Conservation (phyloP, 2,797 vertebrate genomes). For the Lacerta viridis region DNA sequence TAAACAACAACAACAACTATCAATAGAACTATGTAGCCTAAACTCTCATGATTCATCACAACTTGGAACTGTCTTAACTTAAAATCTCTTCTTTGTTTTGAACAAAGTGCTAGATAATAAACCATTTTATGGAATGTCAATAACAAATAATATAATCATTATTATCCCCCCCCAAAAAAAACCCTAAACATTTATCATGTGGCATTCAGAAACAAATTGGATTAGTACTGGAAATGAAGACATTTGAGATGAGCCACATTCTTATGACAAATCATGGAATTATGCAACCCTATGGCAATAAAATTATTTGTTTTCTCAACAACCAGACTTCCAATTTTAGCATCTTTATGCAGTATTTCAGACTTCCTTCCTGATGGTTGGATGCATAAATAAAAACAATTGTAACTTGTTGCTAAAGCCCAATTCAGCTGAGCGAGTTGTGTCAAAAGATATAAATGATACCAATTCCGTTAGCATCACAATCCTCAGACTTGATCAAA, state of each 20-base stretch:
- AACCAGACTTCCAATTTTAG: background rate
- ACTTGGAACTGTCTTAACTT: background rate
- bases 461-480: conserved; percentile 59
- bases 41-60: too few species aligned
- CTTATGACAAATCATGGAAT: background rate
- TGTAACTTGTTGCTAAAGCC: conserved; percentile 40
- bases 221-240: conserved; percentile 1
- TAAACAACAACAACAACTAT: too few species aligned
- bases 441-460: conserved; percentile 66
- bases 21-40: too few species aligned
- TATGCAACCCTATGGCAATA: background rate
- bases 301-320: background rate
- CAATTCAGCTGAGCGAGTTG: conserved; percentile 45
- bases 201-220: background rate
- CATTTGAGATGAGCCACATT: background rate
- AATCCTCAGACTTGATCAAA: conserved; percentile 69
- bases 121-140: background rate
- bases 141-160: background rate
- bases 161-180: too few species aligned
- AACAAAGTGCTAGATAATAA: background rate
- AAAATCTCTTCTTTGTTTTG: background rate
- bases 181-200: background rate
- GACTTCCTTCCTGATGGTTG: conserved; percentile 34
- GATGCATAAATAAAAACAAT: conserved; percentile 23
- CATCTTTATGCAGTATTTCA: background rate